These are phyloP conservation scores for Urocolius indicus DNA, from an alignment of 2,113 vertebrate species.

Conservation along the genomic window DNA sequence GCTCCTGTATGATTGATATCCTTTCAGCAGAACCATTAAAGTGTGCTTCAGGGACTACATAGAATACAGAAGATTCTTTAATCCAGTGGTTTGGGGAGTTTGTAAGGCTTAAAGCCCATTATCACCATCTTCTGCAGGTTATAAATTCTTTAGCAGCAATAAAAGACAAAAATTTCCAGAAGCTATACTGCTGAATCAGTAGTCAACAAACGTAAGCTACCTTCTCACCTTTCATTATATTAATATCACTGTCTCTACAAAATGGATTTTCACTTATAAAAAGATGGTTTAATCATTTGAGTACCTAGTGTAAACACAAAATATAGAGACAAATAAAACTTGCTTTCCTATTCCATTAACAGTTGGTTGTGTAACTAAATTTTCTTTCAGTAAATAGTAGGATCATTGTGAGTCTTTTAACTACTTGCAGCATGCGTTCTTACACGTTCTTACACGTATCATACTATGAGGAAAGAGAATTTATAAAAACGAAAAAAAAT, in stretches of 20 bases:
- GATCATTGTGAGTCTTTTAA: not conserved
- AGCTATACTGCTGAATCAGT: constrained; percentile 33
- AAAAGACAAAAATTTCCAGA: constrained; percentile 48
- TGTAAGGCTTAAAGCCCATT: constrained; percentile 43
- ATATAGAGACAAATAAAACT: not conserved
- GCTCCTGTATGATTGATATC: constrained; percentile 43
- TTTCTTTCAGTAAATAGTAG: not conserved
- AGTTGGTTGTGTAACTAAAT: not conserved
- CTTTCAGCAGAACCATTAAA: constrained; percentile 53
- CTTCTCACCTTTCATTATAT: constrained; percentile 5
- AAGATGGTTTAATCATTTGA: not conserved
- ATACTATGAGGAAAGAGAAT: not conserved
- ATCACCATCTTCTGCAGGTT: constrained; percentile 30
- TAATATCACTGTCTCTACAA: not conserved
- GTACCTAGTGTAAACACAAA: not conserved
- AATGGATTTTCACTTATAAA: constrained; percentile 8
- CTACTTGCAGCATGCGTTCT: not conserved
- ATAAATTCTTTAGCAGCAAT: constrained; percentile 58
- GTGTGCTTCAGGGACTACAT: constrained; percentile 53
- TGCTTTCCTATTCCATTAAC: not conserved
- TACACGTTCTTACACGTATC: not conserved
- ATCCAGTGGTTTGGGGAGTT: constrained; percentile 35
- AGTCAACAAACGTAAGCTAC: not conserved
- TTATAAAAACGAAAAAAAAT: not conserved
- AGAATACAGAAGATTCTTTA: constrained; percentile 47